These are phyloP conservation scores for Leptobrachium ailaonicum DNA, from an alignment of 2,113 vertebrate species.

Conservation along the genomic window DNA sequence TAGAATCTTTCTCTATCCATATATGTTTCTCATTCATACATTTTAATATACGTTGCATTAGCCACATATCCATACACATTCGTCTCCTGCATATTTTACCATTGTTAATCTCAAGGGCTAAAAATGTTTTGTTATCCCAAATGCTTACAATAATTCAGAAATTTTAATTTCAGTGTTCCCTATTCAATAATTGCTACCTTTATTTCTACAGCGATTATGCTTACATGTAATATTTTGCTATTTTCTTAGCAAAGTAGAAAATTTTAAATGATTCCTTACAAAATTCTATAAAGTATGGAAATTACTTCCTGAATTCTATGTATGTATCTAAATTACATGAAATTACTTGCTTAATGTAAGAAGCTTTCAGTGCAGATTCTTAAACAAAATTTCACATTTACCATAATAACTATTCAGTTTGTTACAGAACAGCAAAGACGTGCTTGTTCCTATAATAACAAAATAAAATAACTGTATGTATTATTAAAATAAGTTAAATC, in stretches of 20 bases:
- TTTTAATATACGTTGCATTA: too few relatives aligned
- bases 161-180: background rate
- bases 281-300: background rate
- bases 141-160: background rate
- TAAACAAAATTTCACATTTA: slow-evolving; percentile 15
- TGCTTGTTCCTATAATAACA: background rate
- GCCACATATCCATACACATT: too few relatives aligned
- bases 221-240: background rate
- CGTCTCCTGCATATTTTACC: too few relatives aligned
- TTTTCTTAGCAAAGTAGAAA: background rate
- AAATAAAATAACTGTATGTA: background rate
- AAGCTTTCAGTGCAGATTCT: slow-evolving; percentile 13
- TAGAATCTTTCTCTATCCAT: too few relatives aligned
- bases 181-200: background rate
- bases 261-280: slow-evolving; percentile 23
- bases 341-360: slow-evolving; percentile 5
- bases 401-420: background rate
- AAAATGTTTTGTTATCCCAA: background rate
- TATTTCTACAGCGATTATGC: background rate
- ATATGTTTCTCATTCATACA: too few relatives aligned
- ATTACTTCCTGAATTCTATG: slow-evolving; percentile 3
- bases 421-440: background rate
- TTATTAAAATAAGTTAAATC: slow-evolving; percentile 20
- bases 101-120: too few relatives aligned
- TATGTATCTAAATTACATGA: slow-evolving; percentile 9